A percentile compares a stretch with the other conserved stretches of the same genome.
Conservation (phyloP, 2,888 invertebrate species). For the Shargacucullia verbasci region DNA sequence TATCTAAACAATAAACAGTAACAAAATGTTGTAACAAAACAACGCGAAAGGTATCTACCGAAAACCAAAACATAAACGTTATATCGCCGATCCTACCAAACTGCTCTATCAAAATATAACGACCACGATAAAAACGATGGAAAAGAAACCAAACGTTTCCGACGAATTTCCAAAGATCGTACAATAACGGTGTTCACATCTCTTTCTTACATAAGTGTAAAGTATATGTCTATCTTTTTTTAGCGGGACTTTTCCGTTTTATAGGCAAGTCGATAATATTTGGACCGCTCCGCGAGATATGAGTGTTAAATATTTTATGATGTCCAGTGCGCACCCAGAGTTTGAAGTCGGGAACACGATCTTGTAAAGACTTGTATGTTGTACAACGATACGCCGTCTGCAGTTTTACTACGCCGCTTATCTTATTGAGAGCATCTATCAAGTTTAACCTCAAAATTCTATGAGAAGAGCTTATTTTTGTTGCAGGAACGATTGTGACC, state of each 20-base stretch:
- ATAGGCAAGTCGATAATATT: constrained; percentile 87
- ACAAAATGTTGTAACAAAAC: constrained; percentile 65
- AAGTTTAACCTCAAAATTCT: constrained; percentile 31
- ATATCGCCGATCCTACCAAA: constrained; percentile 84
- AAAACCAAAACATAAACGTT: constrained; percentile 88
- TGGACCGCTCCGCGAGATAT: constrained; percentile 82
- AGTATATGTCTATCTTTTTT: constrained; percentile 74
- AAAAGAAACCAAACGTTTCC: constrained; percentile 87
- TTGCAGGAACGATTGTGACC: too few relatives aligned
- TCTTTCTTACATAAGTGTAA: constrained; percentile 71
- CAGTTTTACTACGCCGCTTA: constrained; percentile 51
- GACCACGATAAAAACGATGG: constrained; percentile 87
- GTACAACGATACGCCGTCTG: constrained; percentile 37
- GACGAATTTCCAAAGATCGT: constrained; percentile 86
- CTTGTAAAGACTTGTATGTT: constrained; percentile 49
- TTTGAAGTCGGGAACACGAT: constrained; percentile 59
- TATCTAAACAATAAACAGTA: constrained; percentile 63
- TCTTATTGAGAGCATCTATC: constrained; percentile 42
- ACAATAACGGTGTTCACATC: constrained; percentile 79
- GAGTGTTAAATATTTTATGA: constrained; percentile 87
- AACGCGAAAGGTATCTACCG: constrained; percentile 65
- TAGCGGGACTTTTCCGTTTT: constrained; percentile 81
- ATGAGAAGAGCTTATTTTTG: constrained; percentile 12
- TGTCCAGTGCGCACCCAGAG: constrained; percentile 78
- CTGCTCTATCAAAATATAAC: constrained; percentile 89